Evolutionary conservation across 2,113 vertebrate species (phyloP).

Genomic region (human (Homo sapiens)): DNA sequence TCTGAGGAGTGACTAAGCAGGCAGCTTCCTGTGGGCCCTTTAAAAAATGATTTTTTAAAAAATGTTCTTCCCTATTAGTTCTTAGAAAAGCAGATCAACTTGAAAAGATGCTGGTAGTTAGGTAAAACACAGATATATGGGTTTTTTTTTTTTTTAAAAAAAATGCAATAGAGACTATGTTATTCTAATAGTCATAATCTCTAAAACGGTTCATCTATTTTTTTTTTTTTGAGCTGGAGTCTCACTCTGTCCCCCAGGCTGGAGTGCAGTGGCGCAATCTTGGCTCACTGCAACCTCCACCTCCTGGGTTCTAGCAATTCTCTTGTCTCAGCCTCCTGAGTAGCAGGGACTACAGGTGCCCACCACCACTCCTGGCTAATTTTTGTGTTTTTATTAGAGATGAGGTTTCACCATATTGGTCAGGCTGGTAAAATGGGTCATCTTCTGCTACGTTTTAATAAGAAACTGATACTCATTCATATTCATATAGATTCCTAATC

Average conservation of each 20-base stretch:
- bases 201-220: neutral
- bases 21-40: slow-evolving; percentile 74
- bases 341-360: no score
- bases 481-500: neutral
- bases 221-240: no score
- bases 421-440: no score
- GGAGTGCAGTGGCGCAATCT: no score
- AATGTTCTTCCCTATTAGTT: neutral
- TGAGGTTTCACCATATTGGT: no score
- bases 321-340: no score
- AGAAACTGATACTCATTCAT: neutral
- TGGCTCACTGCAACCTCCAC: no score
- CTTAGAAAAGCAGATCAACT: slow-evolving; percentile 14
- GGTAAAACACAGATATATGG: slow-evolving; percentile 3
- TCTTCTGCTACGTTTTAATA: neutral
- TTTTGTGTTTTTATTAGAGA: no score
- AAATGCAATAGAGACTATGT: neutral
- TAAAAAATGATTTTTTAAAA: slow-evolving; percentile 17
- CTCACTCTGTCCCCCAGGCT: no score
- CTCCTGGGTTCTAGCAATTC: no score
- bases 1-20: slow-evolving; percentile 64
- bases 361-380: no score
- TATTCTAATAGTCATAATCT: neutral
- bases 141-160: slow-evolving; percentile 16
- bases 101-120: slow-evolving; percentile 15